These are phyloP conservation scores for Eilema griseolum DNA, from an alignment of 2,888 invertebrate genomes.

Conservation along the genomic window DNA sequence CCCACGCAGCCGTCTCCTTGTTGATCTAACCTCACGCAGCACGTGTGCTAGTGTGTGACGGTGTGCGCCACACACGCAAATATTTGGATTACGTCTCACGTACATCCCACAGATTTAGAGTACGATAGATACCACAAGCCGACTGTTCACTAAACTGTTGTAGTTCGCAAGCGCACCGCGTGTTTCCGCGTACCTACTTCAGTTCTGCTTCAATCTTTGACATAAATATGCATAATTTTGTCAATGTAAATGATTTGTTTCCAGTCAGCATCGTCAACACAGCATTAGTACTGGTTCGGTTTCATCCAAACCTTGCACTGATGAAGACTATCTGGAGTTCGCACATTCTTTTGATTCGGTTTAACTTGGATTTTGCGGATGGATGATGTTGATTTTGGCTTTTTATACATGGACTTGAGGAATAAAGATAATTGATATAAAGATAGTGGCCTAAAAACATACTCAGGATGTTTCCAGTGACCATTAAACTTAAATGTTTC, in stretches of 20 bases:
- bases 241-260: background rate
- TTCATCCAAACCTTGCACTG: no score
- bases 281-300: no score
- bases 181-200: background rate
- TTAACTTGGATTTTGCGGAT: no score
- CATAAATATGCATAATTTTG: background rate
- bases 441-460: no score
- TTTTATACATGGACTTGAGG: no score
- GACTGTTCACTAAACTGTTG: background rate
- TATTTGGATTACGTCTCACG: conserved; percentile 35
- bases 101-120: background rate
- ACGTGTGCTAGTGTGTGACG: background rate
- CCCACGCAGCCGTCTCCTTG: conserved; percentile 20
- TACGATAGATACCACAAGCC: background rate
- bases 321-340: no score
- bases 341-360: no score
- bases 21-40: conserved; percentile 11
- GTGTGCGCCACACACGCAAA: conserved; percentile 23
- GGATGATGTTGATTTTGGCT: no score
- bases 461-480: no score
- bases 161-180: no score
- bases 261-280: background rate
- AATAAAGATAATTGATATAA: no score
- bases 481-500: no score
- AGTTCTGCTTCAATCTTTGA: background rate